Base-by-base conservation (phyloP, 53 echinoderm and acorn worm genomes). In the Paracentrotus lividus region DNA sequence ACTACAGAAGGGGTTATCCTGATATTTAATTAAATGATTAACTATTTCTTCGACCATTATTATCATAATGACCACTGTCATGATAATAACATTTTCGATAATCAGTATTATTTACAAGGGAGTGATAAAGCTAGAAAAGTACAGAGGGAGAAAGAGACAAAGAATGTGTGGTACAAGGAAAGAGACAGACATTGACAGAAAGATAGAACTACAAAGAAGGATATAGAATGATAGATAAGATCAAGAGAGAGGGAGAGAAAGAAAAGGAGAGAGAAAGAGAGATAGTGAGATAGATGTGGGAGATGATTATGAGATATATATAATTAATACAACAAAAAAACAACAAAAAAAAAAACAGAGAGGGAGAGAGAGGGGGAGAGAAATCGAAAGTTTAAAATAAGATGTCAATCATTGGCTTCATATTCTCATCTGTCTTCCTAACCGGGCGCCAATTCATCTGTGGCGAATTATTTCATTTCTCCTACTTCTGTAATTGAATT, bases 391-490 rank as follows among this genome's bases (percentile, higher is more conserved):
- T 34, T 69, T 34, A 0, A 78, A 78, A 78, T 44, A 78, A 45
- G 78, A 45, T 8, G 78, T 78, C 78, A 78, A 78, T 78, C 78
- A 78, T 6, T 44, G 45, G 45, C 44, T 45, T 45, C 45, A 44
- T 8, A n/a, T 44, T 44, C 47, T 47, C 44, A 44, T 78, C 47
- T 78, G 18, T 21, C 29, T 53, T 86, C 54, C 23, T 32, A 54
- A 56, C 49, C 53, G 86, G 86, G 86, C 86, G 86, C 86, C 88
- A 27, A 20, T 42, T 88, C 88, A 88, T 61, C 64, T 88, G 88
- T 36, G 60, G 16, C 34, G 61, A 58, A 88, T 88, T 88, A 88
- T 88, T 86, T 88, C 88, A 88, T 88, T 88, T 88, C 88, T 88
- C 88, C 88, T 26, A 42, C 26, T 88, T 38, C 88, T 88, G 64